These are phyloP conservation scores for Chaunax sp. DNA, from an alignment of 2,797 vertebrate genomes.

Conservation along the genomic window DNA sequence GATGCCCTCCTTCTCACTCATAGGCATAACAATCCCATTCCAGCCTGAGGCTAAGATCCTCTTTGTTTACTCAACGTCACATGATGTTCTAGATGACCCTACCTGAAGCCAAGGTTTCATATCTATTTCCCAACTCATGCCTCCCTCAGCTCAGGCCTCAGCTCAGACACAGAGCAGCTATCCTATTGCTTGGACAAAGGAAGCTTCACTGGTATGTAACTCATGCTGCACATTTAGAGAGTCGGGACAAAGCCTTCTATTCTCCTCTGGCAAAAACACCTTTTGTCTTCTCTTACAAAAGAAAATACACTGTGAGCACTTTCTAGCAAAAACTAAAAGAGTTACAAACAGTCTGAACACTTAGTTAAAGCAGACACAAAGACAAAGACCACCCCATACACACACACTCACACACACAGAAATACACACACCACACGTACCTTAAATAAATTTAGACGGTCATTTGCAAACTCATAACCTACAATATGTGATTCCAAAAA, in stretches of 20 bases:
- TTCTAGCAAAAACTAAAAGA: slow-evolving; percentile 24
- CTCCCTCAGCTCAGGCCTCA: slow-evolving; percentile 37
- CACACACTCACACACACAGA: too few species aligned
- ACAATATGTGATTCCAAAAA: background rate
- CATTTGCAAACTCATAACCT: background rate
- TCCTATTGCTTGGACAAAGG: slow-evolving; percentile 69
- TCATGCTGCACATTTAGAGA: slow-evolving; percentile 67
- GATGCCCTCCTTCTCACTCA: slow-evolving; percentile 45
- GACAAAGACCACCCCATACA: background rate
- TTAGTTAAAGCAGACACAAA: slow-evolving; percentile 9
- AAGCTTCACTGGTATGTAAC: slow-evolving; percentile 69
- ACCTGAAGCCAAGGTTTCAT: slow-evolving; percentile 61
- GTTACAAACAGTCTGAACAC: slow-evolving; percentile 16
- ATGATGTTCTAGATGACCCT: slow-evolving; percentile 53
- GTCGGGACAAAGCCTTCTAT: slow-evolving; percentile 66
- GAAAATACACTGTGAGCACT: slow-evolving; percentile 49
- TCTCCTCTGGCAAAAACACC: slow-evolving; percentile 63
- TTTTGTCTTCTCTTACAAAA: slow-evolving; percentile 69
- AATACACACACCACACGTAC: too few species aligned
- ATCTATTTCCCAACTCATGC: slow-evolving; percentile 54
- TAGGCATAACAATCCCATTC: slow-evolving; percentile 44
- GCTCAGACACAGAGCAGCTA: slow-evolving; percentile 52
- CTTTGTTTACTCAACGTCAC: slow-evolving; percentile 63
- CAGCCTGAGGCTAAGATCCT: slow-evolving; percentile 58
- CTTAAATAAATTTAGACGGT: background rate